These are phyloP conservation scores for Nyctereutes procyonoides DNA, from an alignment of 2,113 vertebrate species.

Conservation along the genomic window DNA sequence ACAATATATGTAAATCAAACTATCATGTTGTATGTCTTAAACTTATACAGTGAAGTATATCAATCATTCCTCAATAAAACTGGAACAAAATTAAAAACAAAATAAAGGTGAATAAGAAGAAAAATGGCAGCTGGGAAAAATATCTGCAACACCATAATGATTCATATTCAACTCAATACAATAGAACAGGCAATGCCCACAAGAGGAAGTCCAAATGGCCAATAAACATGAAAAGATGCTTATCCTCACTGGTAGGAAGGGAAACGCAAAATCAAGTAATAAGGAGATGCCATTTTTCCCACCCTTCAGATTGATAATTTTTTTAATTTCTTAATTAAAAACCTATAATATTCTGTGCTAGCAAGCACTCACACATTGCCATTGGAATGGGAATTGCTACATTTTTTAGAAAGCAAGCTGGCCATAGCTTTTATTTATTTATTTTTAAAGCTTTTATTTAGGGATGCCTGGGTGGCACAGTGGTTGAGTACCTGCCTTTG, in stretches of 20 bases:
- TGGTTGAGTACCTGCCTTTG: no score
- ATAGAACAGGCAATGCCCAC: background rate
- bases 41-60: background rate
- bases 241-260: background rate
- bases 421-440: background rate
- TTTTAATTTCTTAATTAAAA: background rate
- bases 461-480: no score
- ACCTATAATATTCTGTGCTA: background rate
- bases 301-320: background rate
- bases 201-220: background rate
- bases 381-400: background rate
- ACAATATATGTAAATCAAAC: background rate
- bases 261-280: background rate
- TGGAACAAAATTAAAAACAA: background rate
- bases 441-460: no score
- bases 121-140: background rate
- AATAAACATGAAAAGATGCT: background rate
- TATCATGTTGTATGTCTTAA: background rate
- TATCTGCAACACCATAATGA: background rate
- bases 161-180: background rate
- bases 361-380: background rate
- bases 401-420: conserved; percentile 10
- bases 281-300: background rate
- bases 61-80: background rate
- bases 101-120: background rate